These are phyloP conservation scores for Monochamus alternatus DNA, from an alignment of 2,888 invertebrate species.

Conservation along the genomic window DNA sequence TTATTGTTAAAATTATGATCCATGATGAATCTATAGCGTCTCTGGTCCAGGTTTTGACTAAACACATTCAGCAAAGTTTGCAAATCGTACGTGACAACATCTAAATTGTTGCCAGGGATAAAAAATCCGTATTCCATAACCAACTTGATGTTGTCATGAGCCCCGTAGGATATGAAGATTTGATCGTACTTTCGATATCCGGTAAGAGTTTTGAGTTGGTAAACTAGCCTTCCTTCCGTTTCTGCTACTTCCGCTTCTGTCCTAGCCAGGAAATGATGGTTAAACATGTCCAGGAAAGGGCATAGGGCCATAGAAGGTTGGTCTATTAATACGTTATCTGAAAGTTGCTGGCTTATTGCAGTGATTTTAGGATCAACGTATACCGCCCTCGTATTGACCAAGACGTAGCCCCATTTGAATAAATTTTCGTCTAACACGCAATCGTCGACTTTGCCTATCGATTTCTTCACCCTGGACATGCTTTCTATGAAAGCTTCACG, in stretches of 20 bases:
- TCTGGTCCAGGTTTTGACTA: conserved; percentile 56
- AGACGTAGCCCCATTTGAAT: conserved; percentile 88
- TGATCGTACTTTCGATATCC: conserved; percentile 78
- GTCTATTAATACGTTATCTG: conserved; percentile 71
- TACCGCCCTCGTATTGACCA: conserved; percentile 89
- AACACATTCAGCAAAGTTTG: conserved; percentile 53
- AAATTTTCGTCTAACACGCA: conserved; percentile 72
- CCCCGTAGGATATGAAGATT: conserved; percentile 92
- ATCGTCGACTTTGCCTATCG: conserved; percentile 71
- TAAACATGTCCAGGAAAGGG: conserved; percentile 92
- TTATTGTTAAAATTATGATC: conserved; percentile 75
- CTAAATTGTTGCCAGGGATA: conserved; percentile 58
- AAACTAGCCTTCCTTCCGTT: conserved; percentile 67
- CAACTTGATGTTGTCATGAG: conserved; percentile 86
- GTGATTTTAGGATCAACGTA: conserved; percentile 77
- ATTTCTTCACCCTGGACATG: conserved; percentile 69
- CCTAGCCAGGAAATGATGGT: conserved; percentile 81
- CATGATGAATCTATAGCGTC: conserved; percentile 76
- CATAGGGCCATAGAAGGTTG: conserved; percentile 83
- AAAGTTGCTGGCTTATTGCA: conserved; percentile 62
- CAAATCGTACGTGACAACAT: conserved; percentile 53
- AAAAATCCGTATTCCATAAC: conserved; percentile 92
- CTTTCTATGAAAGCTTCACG: conserved; percentile 71
- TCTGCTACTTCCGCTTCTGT: conserved; percentile 71
- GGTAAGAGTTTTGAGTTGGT: conserved; percentile 73